Percentiles rank a stretch among this genome's conserved stretches.
These are phyloP conservation scores for Teinopalpus imperialis DNA, from an alignment of 2,888 invertebrate species.

Conservation along the genomic window DNA sequence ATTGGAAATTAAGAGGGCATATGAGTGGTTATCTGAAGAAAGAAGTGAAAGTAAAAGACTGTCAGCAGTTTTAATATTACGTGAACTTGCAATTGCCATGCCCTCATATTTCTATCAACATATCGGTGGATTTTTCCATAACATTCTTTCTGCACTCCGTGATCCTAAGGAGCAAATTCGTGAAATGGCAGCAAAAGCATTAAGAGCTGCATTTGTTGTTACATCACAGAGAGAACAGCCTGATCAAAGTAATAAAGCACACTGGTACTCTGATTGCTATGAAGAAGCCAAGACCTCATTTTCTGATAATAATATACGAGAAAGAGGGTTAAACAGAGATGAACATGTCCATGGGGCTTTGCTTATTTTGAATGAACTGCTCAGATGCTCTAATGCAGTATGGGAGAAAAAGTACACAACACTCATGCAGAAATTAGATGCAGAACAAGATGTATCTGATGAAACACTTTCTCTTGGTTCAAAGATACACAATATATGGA, in stretches of 20 bases:
- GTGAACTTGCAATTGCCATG: constrained; percentile 97
- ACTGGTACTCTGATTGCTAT: constrained; percentile 96
- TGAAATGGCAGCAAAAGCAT: constrained; percentile 95
- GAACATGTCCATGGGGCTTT: constrained; percentile 96
- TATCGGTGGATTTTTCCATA: constrained; percentile 94
- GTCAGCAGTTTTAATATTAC: constrained; percentile 94
- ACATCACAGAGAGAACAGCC: constrained; percentile 96
- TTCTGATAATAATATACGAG: constrained; percentile 78
- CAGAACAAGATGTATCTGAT: constrained; percentile 69
- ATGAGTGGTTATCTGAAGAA: constrained; percentile 96
- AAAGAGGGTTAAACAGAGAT: constrained; percentile 89
- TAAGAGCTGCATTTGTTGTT: constrained; percentile 95
- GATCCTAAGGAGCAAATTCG: constrained; percentile 95
- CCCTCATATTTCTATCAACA: constrained; percentile 98
- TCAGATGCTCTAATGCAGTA: constrained; percentile 93
- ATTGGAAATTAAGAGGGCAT: constrained; percentile 95
- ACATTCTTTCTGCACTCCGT: constrained; percentile 94
- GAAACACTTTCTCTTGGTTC: constrained; percentile 79
- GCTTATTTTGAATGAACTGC: constrained; percentile 95
- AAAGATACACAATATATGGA: constrained; percentile 62
- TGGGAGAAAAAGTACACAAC: constrained; percentile 92
- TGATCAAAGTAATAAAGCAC: constrained; percentile 92
- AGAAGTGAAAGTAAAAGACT: constrained; percentile 94
- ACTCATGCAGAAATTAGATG: constrained; percentile 84
- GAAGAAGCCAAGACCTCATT: constrained; percentile 92